A percentile compares a stretch with the other conserved stretches of the same genome.
Conservation (phyloP, 2,888 invertebrate genomes). For the Cordilura impudica region DNA sequence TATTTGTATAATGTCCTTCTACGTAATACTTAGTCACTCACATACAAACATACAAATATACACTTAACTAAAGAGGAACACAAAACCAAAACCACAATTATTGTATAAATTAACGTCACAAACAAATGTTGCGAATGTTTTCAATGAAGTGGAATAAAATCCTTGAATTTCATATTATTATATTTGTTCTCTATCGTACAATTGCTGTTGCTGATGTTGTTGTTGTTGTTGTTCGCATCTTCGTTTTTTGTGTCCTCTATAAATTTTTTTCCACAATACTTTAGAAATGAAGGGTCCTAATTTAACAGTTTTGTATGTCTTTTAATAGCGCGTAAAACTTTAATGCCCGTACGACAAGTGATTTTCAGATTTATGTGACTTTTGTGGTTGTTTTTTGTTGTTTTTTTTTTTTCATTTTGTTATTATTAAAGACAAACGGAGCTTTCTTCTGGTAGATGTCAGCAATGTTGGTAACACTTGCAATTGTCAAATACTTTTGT, state of each 20-base stretch:
- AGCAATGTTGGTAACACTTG: background rate
- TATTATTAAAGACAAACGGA: background rate
- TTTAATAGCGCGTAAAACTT: conserved; percentile 72
- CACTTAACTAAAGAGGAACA: conserved; percentile 7
- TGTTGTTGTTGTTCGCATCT: background rate
- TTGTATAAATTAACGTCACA: conserved; percentile 78
- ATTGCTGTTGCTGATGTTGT: conserved; percentile 13
- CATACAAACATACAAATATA: background rate
- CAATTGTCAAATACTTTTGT: conserved; percentile 4
- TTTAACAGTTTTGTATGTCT: conserved; percentile 59
- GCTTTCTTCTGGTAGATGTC: background rate
- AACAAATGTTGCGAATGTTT: conserved; percentile 79
- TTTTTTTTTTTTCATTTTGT: too few species aligned
- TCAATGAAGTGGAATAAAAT: conserved; percentile 78
- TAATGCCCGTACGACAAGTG: conserved; percentile 74
- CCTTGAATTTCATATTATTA: conserved; percentile 43
- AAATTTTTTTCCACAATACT: background rate
- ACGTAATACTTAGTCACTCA: conserved; percentile 6
- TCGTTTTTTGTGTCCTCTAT: conserved; percentile 40
- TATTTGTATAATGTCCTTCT: conserved; percentile 33
- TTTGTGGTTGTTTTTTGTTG: conserved; percentile 37
- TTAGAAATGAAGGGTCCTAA: conserved; percentile 38
- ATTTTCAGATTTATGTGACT: conserved; percentile 73
- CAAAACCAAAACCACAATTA: conserved; percentile 70
- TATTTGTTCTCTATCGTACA: conserved; percentile 52